Percentiles rank a stretch among this genome's conserved stretches.
Evolutionary conservation across 2,113 vertebrate species (phyloP).

Genomic region (Stegostoma tigrinum): DNA sequence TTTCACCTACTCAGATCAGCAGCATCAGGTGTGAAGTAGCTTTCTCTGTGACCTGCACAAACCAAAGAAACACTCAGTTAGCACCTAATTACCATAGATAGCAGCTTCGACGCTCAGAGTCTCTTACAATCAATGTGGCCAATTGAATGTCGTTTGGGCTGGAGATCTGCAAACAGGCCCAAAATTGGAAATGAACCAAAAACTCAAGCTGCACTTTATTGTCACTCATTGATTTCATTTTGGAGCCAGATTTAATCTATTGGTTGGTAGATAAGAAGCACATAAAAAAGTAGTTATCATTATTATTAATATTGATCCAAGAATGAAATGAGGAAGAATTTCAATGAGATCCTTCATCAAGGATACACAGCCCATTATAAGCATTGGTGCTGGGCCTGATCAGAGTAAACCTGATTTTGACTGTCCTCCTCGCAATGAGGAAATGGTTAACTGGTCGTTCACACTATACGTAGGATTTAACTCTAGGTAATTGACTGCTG

Average conservation of each 20-base stretch:
- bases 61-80: neutral
- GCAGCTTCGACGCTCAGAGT: neutral
- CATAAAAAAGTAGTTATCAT: neutral
- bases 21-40: neutral
- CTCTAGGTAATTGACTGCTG: neutral
- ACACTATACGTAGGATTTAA: neutral
- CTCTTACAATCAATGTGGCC: neutral
- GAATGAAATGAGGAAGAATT: neutral
- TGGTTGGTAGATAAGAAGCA: neutral
- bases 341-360: neutral
- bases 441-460: neutral
- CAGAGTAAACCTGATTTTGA: neutral
- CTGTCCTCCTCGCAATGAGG: neutral
- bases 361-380: no score
- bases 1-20: neutral
- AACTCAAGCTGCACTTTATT: neutral
- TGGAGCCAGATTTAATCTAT: neutral
- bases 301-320: conserved; percentile 7
- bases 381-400: neutral
- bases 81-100: neutral
- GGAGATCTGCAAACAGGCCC: neutral
- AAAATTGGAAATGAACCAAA: neutral
- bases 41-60: neutral
- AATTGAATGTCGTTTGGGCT: neutral
- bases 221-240: neutral